Evolutionary conservation across 2,888 invertebrate genomes (phyloP).

Genomic region (Halictus ligatus): DNA sequence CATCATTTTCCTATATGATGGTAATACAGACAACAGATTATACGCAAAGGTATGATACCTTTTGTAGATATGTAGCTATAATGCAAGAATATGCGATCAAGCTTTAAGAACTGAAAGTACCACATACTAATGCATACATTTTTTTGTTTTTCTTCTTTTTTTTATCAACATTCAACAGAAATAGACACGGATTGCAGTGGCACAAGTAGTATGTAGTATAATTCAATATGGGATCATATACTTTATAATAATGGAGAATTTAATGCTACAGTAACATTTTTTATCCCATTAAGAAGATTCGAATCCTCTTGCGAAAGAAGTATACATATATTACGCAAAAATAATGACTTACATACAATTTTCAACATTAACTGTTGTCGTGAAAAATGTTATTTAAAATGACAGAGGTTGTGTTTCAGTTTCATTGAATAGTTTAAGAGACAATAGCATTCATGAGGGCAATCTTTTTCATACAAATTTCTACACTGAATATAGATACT

Average conservation of each 20-base stretch:
- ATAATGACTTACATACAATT: conserved; percentile 30
- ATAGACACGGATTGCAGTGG: conserved; percentile 46
- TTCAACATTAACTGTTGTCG: conserved; percentile 24
- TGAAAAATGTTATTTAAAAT: conserved; percentile 54
- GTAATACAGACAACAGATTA: conserved; percentile 44
- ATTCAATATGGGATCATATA: conserved; percentile 55
- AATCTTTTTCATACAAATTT: conserved; percentile 78
- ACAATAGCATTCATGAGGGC: conserved; percentile 77
- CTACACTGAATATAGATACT: conserved; percentile 68
- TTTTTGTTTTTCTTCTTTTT: conserved; percentile 16
- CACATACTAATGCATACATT: conserved; percentile 33
- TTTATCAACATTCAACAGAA: conserved; percentile 20
- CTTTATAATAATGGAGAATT: conserved; percentile 44
- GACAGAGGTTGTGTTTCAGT: conserved; percentile 58
- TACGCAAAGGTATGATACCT: conserved; percentile 56
- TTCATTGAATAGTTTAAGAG: conserved; percentile 72
- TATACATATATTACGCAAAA: conserved; percentile 43
- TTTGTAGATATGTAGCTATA: conserved; percentile 56
- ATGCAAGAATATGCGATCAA: conserved; percentile 61
- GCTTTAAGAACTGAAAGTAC: conserved; percentile 66
- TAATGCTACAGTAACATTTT: conserved; percentile 49
- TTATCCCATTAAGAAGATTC: conserved; percentile 47
- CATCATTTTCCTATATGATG: conserved; percentile 48
- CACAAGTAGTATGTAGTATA: conserved; percentile 44
- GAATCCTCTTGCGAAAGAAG: conserved; percentile 39